Conservation (phyloP, 2,888 invertebrate genomes). For the Trichacis sp. region DNA sequence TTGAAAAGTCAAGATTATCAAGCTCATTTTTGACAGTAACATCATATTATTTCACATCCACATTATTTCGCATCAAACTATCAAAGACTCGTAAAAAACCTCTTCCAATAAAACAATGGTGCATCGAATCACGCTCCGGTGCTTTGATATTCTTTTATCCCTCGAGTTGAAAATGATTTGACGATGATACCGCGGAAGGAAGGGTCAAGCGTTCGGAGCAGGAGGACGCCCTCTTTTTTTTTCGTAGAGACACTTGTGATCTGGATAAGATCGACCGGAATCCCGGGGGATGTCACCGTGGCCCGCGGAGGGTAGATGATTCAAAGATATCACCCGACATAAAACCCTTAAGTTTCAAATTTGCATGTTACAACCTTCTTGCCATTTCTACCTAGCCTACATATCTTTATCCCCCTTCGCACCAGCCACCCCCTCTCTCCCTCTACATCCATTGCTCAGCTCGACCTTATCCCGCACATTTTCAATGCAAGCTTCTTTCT, state of each 20-base stretch:
- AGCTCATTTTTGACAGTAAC: too few species aligned
- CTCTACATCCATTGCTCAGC: slow-evolving; percentile 41
- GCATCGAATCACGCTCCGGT: too few species aligned
- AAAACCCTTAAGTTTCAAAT: slow-evolving; percentile 68
- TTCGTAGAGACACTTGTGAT: slow-evolving; percentile 54
- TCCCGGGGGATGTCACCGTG: slow-evolving; percentile 50
- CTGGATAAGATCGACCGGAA: slow-evolving; percentile 62
- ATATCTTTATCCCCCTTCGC: slow-evolving; percentile 36
- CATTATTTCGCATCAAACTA: too few species aligned
- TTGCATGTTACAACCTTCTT: slow-evolving; percentile 66
- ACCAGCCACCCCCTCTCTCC: slow-evolving; percentile 21
- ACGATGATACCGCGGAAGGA: too few species aligned
- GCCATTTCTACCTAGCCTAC: slow-evolving; percentile 46
- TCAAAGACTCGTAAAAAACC: too few species aligned
- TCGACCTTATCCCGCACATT: slow-evolving; percentile 60
- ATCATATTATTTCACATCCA: too few species aligned
- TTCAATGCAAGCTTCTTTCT: slow-evolving; percentile 62
- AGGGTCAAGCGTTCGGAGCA: slow-evolving; percentile 37
- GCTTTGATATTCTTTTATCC: too few species aligned
- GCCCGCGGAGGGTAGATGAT: slow-evolving; percentile 58
- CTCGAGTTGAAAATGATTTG: too few species aligned
- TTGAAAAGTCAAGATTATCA: too few species aligned
- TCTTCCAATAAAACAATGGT: too few species aligned
- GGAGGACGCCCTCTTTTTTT: slow-evolving; percentile 41
- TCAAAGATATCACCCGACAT: slow-evolving; percentile 67